A percentile compares a stretch with the other conserved stretches of the same genome.
Evolutionary conservation across 2,113 vertebrate genomes (phyloP).

Genomic region (Xiphophorus couchianus): DNA sequence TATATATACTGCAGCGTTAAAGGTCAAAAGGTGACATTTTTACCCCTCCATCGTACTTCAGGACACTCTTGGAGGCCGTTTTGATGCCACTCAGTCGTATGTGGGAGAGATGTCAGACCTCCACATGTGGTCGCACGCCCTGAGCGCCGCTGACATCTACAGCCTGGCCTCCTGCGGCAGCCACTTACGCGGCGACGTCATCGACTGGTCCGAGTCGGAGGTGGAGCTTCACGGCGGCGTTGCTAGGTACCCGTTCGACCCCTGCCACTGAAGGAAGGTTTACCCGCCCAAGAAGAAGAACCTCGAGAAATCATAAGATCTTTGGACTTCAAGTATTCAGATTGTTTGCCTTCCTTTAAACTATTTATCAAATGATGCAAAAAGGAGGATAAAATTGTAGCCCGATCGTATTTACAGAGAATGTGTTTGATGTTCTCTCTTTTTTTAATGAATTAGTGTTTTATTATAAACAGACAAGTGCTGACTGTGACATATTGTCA

Average conservation of each 20-base stretch:
- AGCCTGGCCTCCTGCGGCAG: slow-evolving; percentile 79
- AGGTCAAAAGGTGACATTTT: background rate
- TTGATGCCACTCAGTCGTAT: slow-evolving; percentile 85
- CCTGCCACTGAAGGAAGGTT: slow-evolving; percentile 74
- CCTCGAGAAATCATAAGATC: background rate
- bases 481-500: slow-evolving; percentile 74
- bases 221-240: slow-evolving; percentile 84
- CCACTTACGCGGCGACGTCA: slow-evolving; percentile 79
- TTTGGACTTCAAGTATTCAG: background rate
- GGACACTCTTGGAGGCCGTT: slow-evolving; percentile 85
- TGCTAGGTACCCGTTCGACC: slow-evolving; percentile 80
- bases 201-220: slow-evolving; percentile 78
- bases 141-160: slow-evolving; percentile 79
- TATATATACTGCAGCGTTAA: too few species aligned
- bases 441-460: slow-evolving; percentile 24
- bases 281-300: background rate
- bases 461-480: slow-evolving; percentile 42
- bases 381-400: slow-evolving; percentile 31
- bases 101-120: slow-evolving; percentile 85
- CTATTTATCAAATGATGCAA: slow-evolving; percentile 14
- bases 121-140: slow-evolving; percentile 84
- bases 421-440: slow-evolving; percentile 10
- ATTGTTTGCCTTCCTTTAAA: slow-evolving; percentile 61
- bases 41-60: slow-evolving; percentile 29
- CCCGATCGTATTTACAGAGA: slow-evolving; percentile 42